Evolutionary conservation across 2,888 invertebrate genomes (phyloP).

Genomic region (Diaperis boleti): DNA sequence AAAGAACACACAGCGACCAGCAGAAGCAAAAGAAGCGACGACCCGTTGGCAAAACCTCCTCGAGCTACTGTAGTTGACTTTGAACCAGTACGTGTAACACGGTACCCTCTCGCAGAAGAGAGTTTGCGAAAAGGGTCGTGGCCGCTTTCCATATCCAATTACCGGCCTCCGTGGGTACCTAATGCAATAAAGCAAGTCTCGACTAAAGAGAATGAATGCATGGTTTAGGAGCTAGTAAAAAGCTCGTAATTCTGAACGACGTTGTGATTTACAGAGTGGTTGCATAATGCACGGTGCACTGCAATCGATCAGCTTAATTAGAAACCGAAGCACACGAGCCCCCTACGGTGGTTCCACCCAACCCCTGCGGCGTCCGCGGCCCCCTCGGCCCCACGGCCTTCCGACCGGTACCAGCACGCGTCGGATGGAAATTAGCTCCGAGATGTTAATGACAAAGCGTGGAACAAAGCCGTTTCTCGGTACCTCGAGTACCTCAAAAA

Average conservation of each 20-base stretch:
- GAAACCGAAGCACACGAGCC: conserved; percentile 61
- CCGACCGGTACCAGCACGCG: conserved; percentile 8
- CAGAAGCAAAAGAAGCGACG: no score
- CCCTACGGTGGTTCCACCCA: conserved; percentile 58
- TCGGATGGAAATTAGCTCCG: conserved; percentile 16
- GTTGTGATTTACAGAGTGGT: conserved; percentile 51
- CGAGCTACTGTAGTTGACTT: no score
- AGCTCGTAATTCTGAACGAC: conserved; percentile 51
- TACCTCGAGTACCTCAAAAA: no score
- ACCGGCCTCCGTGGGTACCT: conserved; percentile 26
- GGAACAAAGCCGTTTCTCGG: not conserved
- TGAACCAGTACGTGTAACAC: no score
- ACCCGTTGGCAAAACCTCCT: no score
- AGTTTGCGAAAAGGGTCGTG: not conserved
- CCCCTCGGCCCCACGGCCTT: conserved; percentile 16
- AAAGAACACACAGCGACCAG: no score
- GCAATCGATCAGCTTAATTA: conserved; percentile 65
- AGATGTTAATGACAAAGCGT: conserved; percentile 10
- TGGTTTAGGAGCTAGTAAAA: conserved; percentile 37
- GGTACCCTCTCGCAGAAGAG: no score
- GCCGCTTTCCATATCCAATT: conserved; percentile 32
- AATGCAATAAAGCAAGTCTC: conserved; percentile 27
- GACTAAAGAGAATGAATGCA: conserved; percentile 10
- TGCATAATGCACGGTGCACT: conserved; percentile 52
- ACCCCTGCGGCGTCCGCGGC: conserved; percentile 49